Conservation (phyloP, 2,888 invertebrate genomes). For the Dastarcus helophoroides region DNA sequence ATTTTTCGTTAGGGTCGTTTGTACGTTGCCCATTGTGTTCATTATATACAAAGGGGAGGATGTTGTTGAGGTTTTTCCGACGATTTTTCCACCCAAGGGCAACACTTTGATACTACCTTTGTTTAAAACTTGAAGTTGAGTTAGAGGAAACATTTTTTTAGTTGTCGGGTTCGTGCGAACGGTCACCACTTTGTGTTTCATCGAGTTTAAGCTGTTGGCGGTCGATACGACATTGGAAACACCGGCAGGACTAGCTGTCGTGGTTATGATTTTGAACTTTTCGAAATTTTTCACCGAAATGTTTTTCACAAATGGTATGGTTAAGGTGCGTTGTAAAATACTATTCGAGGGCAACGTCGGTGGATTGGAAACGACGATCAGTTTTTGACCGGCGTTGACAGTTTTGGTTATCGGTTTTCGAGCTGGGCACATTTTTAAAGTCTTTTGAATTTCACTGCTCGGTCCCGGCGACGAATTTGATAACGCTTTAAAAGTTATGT, state of each 20-base stretch:
- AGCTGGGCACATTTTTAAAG: slow-evolving; percentile 27
- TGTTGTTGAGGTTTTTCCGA: slow-evolving; percentile 27
- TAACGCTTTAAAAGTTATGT: slow-evolving; percentile 20
- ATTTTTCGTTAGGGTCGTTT: slow-evolving; percentile 7
- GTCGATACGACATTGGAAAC: slow-evolving; percentile 18
- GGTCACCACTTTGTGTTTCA: slow-evolving; percentile 33
- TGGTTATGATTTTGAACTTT: slow-evolving; percentile 35
- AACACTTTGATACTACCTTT: slow-evolving; percentile 35
- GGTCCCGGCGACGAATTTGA: slow-evolving; percentile 15
- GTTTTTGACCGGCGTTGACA: slow-evolving; percentile 29
- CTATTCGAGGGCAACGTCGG: slow-evolving; percentile 31
- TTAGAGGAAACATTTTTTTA: slow-evolving; percentile 33
- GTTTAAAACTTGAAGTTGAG: slow-evolving; percentile 34
- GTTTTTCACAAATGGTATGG: slow-evolving; percentile 34
- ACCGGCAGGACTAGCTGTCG: slow-evolving; percentile 13
- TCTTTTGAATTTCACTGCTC: slow-evolving; percentile 21
- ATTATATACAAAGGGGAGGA: slow-evolving; percentile 27
- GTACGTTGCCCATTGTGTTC: slow-evolving; percentile 18
- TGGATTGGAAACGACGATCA: slow-evolving; percentile 35
- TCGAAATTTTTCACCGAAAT: slow-evolving; percentile 34
- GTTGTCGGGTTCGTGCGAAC: slow-evolving; percentile 27
- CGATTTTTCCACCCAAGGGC: slow-evolving; percentile 30
- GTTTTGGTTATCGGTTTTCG: slow-evolving; percentile 27
- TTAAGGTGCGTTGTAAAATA: slow-evolving; percentile 33
- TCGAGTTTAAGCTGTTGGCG: slow-evolving; percentile 18